Evolutionary conservation across 2,113 vertebrate species (phyloP).

Genomic region (Mobula birostris): DNA sequence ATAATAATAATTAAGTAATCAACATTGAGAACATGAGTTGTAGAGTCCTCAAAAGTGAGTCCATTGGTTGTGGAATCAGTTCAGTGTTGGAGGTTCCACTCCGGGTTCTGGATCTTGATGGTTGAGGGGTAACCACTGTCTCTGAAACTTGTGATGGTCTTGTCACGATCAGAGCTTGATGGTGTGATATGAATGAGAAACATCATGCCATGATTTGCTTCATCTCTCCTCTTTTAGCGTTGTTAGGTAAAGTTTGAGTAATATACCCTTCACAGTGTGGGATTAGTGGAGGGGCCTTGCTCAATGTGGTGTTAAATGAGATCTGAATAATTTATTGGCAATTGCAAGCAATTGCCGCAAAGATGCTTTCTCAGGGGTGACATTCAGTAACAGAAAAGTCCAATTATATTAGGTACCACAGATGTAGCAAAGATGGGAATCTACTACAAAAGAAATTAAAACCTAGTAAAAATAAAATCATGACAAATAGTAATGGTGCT

Average conservation of each 20-base stretch:
- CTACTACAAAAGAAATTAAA: neutral
- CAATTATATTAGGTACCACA: neutral
- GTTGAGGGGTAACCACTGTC: too few relatives aligned
- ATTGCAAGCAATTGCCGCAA: neutral
- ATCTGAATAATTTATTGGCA: constrained; percentile 12
- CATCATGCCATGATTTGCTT: neutral
- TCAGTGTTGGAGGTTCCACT: too few relatives aligned
- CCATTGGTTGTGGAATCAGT: too few relatives aligned
- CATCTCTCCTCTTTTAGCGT: neutral
- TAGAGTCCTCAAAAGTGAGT: too few relatives aligned
- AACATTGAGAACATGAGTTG: too few relatives aligned
- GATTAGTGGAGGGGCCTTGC: constrained; percentile 14
- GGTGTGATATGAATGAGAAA: neutral
- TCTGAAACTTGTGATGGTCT: too few relatives aligned
- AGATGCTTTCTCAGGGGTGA: neutral
- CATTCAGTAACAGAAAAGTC: neutral
- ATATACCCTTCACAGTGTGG: neutral
- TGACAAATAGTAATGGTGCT: neutral
- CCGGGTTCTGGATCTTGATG: too few relatives aligned
- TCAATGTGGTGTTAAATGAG: constrained; percentile 32
- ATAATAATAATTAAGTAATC: too few relatives aligned
- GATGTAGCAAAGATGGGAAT: neutral
- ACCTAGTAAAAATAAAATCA: neutral
- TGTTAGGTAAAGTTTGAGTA: neutral
- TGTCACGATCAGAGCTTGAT: neutral